Percentiles rank a stretch among this genome's conserved stretches.
phyloP scores from a whole-genome alignment of 2,797 vertebrate species.

The Lithobates sylvaticus region DNA sequence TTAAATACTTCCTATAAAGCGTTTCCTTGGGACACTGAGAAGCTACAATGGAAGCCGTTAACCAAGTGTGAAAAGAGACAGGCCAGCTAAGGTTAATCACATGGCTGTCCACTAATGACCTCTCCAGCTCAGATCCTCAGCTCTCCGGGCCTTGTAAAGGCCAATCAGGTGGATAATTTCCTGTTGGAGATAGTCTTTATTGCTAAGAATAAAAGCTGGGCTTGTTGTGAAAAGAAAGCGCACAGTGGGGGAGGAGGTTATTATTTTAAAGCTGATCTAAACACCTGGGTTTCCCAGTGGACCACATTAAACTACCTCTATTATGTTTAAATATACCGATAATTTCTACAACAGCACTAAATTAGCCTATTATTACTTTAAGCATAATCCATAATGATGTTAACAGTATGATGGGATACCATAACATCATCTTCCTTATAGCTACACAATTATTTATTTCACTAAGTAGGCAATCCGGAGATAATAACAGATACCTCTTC shows the following conservation, averaged over 20 bases:
- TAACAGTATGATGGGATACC: conserved; percentile 59
- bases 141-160: conserved; percentile 84
- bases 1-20: conserved; percentile 85
- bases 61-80: conserved; percentile 86
- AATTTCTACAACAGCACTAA: conserved; percentile 76
- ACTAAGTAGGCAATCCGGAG: conserved; percentile 64
- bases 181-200: conserved; percentile 87
- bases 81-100: conserved; percentile 87
- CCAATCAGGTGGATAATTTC: conserved; percentile 91
- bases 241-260: conserved; percentile 81
- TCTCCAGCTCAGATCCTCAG: conserved; percentile 81
- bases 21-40: conserved; percentile 78
- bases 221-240: conserved; percentile 82
- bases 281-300: conserved; percentile 84
- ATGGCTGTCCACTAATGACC: conserved; percentile 85
- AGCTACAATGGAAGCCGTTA: conserved; percentile 82
- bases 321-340: conserved; percentile 84
- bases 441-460: conserved; percentile 61
- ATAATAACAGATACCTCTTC: conserved; percentile 65
- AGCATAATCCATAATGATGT: conserved; percentile 67
- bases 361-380: conserved; percentile 74
- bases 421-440: conserved; percentile 61
- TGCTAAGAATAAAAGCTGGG: conserved; percentile 83
- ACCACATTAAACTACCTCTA: conserved; percentile 81
- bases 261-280: conserved; percentile 91